Evolutionary conservation across 2,888 invertebrate species (phyloP), one percentile per base, ranked within the genome.

Genomic region (Andrena camellia): DNA sequence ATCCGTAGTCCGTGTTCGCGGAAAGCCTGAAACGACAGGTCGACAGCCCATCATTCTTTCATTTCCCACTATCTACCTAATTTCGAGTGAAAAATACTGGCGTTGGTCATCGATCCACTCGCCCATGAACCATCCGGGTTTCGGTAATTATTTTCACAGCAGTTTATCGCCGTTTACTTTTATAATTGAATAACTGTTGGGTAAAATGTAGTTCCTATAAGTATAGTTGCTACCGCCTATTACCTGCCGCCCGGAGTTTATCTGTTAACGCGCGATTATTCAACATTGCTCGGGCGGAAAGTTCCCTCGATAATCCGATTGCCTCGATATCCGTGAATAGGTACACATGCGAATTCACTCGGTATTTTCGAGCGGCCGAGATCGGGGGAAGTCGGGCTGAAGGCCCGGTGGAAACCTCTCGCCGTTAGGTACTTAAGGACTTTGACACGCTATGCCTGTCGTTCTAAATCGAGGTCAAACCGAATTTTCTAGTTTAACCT

Each of bases 401-500:
- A 77, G 74, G 68, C 85, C 63, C 76, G 82, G 80, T 75, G 85
- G 85, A 85, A 82, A 85, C 83, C 83, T 78, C 85, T 86, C 79
- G 77, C 78, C 85, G 85, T 72, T 78, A 17, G 42, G 42, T 42
- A 66, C 80, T 77, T 79, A 83, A 88, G 79, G 83, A 86, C 85
- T 83, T 79, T 70, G 77, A 84, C 86, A 79, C 86, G 73, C 74
- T 75, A 69, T 79, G 83, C 72, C 73, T 84, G 78, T 70, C 86
- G 77, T 82, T 84, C 83, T 91, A 92, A 92, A 94, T 93, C 90
- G 93, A 93, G 94, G 94, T 94, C 94, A 93, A 91, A 93, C 93
- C 93, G 90, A 94, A 94, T 94, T 94, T 94, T 93, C 94, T 94
- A 94, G 93, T 94, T 93, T 94, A 94, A 94, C 94, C 94, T 94